Evolutionary conservation across 2,888 invertebrate species (phyloP), one percentile per base, ranked within the genome.

Genomic region (Coenonympha glycerion): DNA sequence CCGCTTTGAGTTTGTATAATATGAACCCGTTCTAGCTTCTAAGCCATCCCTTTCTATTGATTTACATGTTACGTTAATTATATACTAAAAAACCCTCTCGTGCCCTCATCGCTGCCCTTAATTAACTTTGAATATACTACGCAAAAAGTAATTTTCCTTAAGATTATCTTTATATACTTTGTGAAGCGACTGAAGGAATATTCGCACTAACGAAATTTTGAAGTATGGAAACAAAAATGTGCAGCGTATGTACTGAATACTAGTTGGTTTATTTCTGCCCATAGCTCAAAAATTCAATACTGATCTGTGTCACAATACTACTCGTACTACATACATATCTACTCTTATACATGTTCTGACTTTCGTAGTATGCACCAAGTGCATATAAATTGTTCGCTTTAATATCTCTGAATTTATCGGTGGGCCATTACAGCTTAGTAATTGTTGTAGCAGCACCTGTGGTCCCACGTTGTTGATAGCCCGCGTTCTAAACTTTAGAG

Each of bases 71-170:
- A 62, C 67, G 70, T 75, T 77, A n/a, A n/a, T n/a, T n/a, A n/a
- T 72, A 78, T 61, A 62, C 61, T 64, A 63, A 60, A 61, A 63
- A 64, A 65, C 66, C 61, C 66, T 64, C 66, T 66, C 60, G 61
- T 65, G 63, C 56, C 58, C 56, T 70, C 68, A 65, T 68, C 63
- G 63, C 63, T 65, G 62, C 69, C 70, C 73, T 71, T 83, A 82
- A 82, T 83, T 82, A 79, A 68, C 22, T 37, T 8, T 21, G 71
- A 69, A 75, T 73, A 77, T 79, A 75, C 79, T 71, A 73, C 72
- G 69, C 74, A 73, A 69, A 79, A 79, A 75, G 79, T 76, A 79
- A 81, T 82, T 79, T 77, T 21, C 66, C 69, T 60, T 60, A 61
- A 68, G 72, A 73, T 72, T 69, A 80, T 73, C 70, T 72, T 47